Evolutionary conservation across 2,113 vertebrate species (phyloP).

Genomic region (Phocoena sinus): DNA sequence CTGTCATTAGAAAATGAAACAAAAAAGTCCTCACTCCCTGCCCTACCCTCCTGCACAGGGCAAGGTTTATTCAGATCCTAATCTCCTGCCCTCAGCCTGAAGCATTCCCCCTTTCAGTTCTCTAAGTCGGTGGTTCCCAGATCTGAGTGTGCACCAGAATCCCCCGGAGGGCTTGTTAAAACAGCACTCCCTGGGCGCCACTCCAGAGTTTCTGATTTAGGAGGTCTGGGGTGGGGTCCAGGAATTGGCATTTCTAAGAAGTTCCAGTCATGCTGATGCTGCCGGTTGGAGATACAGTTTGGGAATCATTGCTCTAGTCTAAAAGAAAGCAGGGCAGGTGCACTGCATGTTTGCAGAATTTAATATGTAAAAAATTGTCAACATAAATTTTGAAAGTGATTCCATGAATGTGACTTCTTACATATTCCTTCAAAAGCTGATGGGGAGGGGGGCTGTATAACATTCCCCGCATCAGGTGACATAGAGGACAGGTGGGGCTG

Average conservation of each 20-base stretch:
- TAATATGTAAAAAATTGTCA: neutral
- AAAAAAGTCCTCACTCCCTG: neutral
- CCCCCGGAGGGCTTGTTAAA: neutral
- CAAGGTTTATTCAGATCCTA: neutral
- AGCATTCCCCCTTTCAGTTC: neutral
- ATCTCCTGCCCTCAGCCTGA: neutral
- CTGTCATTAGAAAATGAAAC: neutral
- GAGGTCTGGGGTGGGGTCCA: neutral
- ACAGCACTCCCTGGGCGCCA: no score
- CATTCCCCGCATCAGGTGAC: neutral
- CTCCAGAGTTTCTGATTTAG: neutral
- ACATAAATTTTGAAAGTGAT: neutral
- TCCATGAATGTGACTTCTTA: neutral
- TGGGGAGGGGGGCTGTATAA: neutral
- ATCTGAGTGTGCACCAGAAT: neutral
- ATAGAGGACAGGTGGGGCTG: neutral
- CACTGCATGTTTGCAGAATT: neutral
- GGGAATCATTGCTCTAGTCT: neutral
- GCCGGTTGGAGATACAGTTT: neutral
- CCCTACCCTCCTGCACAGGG: rapidly evolving
- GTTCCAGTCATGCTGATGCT: neutral
- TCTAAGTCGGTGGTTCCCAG: neutral
- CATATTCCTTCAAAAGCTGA: neutral
- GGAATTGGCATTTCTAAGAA: neutral
- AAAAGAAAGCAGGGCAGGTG: neutral